Evolutionary conservation across 2,888 invertebrate genomes (phyloP).

Genomic region (Polydesmus complanatus): DNA sequence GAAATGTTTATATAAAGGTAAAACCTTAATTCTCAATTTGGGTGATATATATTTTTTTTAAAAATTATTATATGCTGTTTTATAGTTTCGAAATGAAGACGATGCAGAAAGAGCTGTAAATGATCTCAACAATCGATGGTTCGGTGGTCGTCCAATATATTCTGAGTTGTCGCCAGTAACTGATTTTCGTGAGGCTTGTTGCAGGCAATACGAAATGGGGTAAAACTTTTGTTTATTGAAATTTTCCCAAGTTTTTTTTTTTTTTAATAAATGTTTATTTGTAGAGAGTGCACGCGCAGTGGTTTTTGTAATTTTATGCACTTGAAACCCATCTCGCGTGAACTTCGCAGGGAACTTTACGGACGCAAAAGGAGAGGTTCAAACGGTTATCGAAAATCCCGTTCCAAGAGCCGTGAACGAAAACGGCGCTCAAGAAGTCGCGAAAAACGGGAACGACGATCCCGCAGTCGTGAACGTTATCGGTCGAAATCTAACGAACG

Average conservation of each 20-base stretch:
- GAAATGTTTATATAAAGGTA: constrained; percentile 98
- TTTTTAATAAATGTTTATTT: constrained; percentile 14
- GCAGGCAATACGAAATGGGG: constrained; percentile 99
- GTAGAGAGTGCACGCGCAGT: constrained; percentile 84
- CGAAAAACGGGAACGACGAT: constrained; percentile 26
- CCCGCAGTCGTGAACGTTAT: constrained; percentile 26
- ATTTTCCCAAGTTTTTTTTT: not conserved
- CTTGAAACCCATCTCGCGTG: constrained; percentile 92
- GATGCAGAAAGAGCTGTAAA: constrained; percentile 96
- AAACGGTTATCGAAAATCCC: constrained; percentile 24
- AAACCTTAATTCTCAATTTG: constrained; percentile 18
- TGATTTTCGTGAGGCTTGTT: constrained; percentile 97
- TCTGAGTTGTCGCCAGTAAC: constrained; percentile 98
- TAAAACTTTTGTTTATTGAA: constrained; percentile 27
- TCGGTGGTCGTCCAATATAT: constrained; percentile 93
- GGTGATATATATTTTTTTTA: constrained; percentile 10
- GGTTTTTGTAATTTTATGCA: constrained; percentile 99
- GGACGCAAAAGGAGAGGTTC: constrained; percentile 27
- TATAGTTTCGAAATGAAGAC: constrained; percentile 83
- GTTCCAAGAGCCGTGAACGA: constrained; percentile 11
- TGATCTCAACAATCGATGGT: constrained; percentile 97
- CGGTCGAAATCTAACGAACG: constrained; percentile 17
- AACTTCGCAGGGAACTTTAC: constrained; percentile 62
- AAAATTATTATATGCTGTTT: constrained; percentile 20
- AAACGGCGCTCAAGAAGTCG: constrained; percentile 19